Percentiles rank a stretch among this genome's conserved stretches.
Conservation (phyloP, 2,888 invertebrate species). For the Chorisops tibialis region DNA sequence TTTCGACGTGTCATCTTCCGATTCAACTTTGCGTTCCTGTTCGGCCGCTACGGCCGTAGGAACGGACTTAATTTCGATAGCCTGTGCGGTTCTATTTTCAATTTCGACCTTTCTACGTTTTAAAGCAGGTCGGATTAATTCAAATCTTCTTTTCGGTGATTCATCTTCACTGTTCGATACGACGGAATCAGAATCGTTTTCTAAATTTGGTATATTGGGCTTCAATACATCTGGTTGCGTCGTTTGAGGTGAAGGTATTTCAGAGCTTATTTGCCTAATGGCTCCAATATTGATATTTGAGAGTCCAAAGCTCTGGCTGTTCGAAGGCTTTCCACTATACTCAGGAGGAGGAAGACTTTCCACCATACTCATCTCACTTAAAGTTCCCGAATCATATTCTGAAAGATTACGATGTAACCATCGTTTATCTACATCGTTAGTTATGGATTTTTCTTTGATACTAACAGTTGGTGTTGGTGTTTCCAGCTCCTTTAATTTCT, state of each 20-base stretch:
- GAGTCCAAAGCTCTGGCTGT: slow-evolving; percentile 2
- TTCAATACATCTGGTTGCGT: neutral
- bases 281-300: slow-evolving; percentile 10
- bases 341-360: neutral
- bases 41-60: neutral
- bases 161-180: slow-evolving; percentile 68
- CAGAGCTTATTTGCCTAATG: neutral
- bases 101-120: slow-evolving; percentile 55
- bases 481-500: slow-evolving; percentile 37
- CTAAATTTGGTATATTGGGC: neutral
- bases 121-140: slow-evolving; percentile 58
- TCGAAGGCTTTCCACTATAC: neutral
- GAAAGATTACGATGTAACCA: slow-evolving; percentile 48
- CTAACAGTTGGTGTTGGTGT: neutral
- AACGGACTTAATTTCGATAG: slow-evolving; percentile 16
- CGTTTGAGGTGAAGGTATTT: neutral
- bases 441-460: neutral
- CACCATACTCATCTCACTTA: slow-evolving; percentile 13
- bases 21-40: neutral
- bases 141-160: slow-evolving; percentile 46
- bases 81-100: slow-evolving; percentile 11
- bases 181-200: slow-evolving; percentile 65
- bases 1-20: neutral
- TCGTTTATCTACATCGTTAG: slow-evolving; percentile 46
- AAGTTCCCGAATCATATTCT: neutral